Evolutionary conservation across 1,140 invertebrate species (phyloP), one percentile per base, ranked within the genome.

Genomic region (Solen grandis): DNA sequence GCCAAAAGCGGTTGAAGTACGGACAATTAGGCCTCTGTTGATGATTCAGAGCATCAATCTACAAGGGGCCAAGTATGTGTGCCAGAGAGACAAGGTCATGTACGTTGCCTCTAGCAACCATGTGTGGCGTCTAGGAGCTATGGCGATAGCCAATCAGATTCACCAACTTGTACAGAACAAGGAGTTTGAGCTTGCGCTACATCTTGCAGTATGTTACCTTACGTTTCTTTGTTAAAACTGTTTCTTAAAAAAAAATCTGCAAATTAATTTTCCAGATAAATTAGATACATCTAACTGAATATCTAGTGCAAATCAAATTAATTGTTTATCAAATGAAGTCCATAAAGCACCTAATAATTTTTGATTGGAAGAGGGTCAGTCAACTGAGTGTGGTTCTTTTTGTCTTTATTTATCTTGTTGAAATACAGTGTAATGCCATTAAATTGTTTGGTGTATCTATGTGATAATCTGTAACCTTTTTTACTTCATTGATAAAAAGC

Each of bases 111-210:
- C 97, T 0, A 93, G 95, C 13, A 96, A 96, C 83, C 95, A 96
- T 91, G 94, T 99, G 25, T 99, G 97, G 97, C 95, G 95, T 88
- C 92, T 99, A 29, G 94, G 94, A 62, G 93, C 95, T 14, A 94
- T 97, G 5, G 96, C 97, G 78, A 93, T 97, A 70, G 94, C 95
- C 3, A 95, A 95, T 72, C 97, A 99, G 93, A 95, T 97, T 16
- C 93, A 96, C 86, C 94, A 95, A 77, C 93, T 99, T 27, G 91
- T 99, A 0, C 95, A 96, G 82, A 95, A 96, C 84, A 98, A 98
- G 92, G 96, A 98, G 87, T 99, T 98, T 93, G 96, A 98, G 91
- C 92, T 99, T 50, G 98, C 98, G n/a, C 93, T 99, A 27, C 95
- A 96, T 91, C 92, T 99, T 74, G 97, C 96, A n/a, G 97, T 98